Evolutionary conservation across 2,888 invertebrate genomes (phyloP), one percentile per base, ranked within the genome.

Genomic region (Tribolium freemani): DNA sequence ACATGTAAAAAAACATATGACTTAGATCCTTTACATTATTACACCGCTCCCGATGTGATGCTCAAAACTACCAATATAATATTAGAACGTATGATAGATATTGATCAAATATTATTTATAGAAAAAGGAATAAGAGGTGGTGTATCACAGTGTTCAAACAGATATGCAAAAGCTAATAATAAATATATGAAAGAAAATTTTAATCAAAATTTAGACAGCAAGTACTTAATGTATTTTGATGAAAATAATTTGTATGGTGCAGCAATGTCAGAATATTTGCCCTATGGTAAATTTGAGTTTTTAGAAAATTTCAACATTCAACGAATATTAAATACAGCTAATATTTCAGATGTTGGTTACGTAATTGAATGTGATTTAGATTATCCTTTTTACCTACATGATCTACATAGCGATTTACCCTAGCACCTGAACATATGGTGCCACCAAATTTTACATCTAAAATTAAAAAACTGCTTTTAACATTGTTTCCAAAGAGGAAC

Each of bases 341-440:
- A 58, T 46, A 56, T 20, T 11, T 71, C 75, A 46, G 77, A 79
- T 46, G 71, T 60, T 9, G 85, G 84, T 0, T 86, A 83, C 69
- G 81, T 87, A 26, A 75, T 87, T 2, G 85, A 87, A 73, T 86
- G 87, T 3, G 86, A 88, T 71, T 69, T 88, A 21, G 78, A 83
- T 30, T 87, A 88, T 77, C 85, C 86, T 13, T 3, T 13, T 13
- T 13, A 50, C 2, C 16, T 85, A 30, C 86, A 87, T 69, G 79
- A 83, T 48, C 5, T 45, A 5, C 86, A 80, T 69, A 74, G 74
- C 31, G 77, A 81, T 45, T 45, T 45, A 45, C 45, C 45, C 11
- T 45, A 3, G 45, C 45, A 11, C 45, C 45, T 50, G 78, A 81
- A 71, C 78, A 76, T 58, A 31, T 57, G 5, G 56, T 50, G 51